Conservation (phyloP, 2,797 vertebrate species). For the Strix occidentalis region DNA sequence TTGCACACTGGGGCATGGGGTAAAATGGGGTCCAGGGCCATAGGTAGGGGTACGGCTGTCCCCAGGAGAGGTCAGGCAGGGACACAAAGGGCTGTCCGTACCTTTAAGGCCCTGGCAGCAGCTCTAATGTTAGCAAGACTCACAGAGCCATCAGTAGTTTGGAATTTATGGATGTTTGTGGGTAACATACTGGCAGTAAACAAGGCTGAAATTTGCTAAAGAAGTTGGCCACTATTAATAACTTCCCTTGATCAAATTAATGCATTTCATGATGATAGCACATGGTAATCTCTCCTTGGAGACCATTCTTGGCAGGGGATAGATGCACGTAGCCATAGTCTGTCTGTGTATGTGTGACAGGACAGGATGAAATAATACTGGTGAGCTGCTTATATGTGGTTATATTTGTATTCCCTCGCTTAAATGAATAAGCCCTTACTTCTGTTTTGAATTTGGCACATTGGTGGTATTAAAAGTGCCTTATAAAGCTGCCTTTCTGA, state of each 20-base stretch:
- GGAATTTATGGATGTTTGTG: background rate
- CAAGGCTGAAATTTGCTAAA: background rate
- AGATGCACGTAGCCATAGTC: background rate
- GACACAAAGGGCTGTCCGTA: background rate
- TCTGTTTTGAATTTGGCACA: background rate
- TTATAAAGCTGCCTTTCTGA: background rate
- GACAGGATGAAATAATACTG: background rate
- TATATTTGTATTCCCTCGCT: background rate
- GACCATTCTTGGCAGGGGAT: background rate
- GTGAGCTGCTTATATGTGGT: background rate
- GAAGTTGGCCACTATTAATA: conserved; percentile 5
- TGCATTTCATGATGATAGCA: background rate
- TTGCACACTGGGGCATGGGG: no score
- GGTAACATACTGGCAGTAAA: background rate
- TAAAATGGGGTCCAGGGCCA: background rate
- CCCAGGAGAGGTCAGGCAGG: background rate
- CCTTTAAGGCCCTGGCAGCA: background rate
- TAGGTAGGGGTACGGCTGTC: background rate
- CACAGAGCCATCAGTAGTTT: background rate
- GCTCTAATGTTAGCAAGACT: background rate
- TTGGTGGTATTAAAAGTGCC: background rate
- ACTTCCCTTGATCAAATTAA: conserved; percentile 18
- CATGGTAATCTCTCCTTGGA: conserved; percentile 2
- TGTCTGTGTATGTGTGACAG: background rate
- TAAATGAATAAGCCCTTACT: background rate